Base-by-base conservation (phyloP, 2,113 vertebrate genomes). In the Scartelaos histophorus region DNA sequence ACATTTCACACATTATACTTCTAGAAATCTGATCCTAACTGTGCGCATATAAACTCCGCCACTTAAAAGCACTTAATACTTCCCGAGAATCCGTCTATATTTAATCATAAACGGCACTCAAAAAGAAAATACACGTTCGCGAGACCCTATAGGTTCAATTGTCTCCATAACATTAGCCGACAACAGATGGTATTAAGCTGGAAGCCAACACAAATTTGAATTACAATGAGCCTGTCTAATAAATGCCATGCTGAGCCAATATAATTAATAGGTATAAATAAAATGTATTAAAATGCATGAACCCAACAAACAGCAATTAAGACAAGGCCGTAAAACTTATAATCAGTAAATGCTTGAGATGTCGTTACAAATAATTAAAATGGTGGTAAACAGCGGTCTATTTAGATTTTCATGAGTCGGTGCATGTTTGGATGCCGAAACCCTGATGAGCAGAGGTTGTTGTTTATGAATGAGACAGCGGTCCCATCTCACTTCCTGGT, bases 251-350 rank as follows among this genome's bases (percentile, higher is more conserved):
- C 56, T 25, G 56, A 25, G 56, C 56, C 22, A 16, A 58, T 58
- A 22, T 25, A 24, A 58, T 24, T 25, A 24, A 58, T 58, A 25
- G 21, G 56, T 25, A 58, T 58, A 58, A 58, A 58, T 25, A 58
- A 25, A 58, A 58, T 58, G 11, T 24, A 58, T 58, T 58, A 58
- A 58, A 58, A 58, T 58, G 56, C 56, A 58, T 58, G 56, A 58
- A 58, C 24, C 22, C 22, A 1, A 25, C 22, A 58, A 58, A 61
- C 13, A 60, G 57, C 24, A 25, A 29, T 25, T 60, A 34, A 61
- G 24, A 34, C 25, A 9, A 9, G 7, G 58, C 25, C 34, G 7
- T 34, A 17, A 61, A 34, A 34, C 58, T 3, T 17, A 17, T 60
- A 17, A 60, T 61, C 13, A 61, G 58, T 34, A 35, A 34, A 34